Conservation (phyloP, 2,797 vertebrate species). For the Coregonus suidteri region DNA sequence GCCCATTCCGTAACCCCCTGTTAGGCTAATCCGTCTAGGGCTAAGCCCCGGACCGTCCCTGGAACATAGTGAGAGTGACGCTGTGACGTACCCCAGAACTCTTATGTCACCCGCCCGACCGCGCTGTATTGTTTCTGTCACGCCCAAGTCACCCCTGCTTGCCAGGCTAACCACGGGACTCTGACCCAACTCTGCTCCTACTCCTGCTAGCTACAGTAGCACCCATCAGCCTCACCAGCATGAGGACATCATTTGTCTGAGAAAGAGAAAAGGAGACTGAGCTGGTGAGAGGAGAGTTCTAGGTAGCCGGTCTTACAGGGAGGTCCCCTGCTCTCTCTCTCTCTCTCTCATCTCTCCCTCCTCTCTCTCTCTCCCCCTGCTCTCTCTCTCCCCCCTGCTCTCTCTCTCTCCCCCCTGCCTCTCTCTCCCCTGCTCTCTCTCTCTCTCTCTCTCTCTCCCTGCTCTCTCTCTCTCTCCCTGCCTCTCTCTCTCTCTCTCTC, state of each 20-base stretch:
- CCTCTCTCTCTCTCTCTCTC: too few relatives aligned
- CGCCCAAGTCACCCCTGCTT: neutral
- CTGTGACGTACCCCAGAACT: neutral
- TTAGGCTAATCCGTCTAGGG: constrained; percentile 20
- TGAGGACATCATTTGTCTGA: neutral
- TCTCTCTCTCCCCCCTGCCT: too few relatives aligned
- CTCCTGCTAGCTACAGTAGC: neutral
- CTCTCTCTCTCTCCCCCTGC: too few relatives aligned
- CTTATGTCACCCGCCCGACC: constrained; percentile 1
- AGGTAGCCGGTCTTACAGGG: neutral
- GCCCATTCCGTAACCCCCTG: neutral
- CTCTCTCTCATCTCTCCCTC: too few relatives aligned
- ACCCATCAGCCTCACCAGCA: neutral
- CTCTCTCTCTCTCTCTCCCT: too few relatives aligned
- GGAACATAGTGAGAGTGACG: constrained; percentile 8
- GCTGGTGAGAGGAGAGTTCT: constrained; percentile 1
- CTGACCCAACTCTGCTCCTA: neutral
- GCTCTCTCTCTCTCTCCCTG: too few relatives aligned
- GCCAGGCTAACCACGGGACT: neutral
- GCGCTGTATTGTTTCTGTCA: neutral
- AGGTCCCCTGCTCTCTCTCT: too few relatives aligned
- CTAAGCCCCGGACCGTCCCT: constrained; percentile 15
- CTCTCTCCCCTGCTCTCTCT: too few relatives aligned
- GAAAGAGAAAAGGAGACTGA: neutral
- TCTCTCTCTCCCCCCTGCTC: too few relatives aligned